Conservation (phyloP, 2,113 vertebrate species). For the Nematolebias whitei region DNA sequence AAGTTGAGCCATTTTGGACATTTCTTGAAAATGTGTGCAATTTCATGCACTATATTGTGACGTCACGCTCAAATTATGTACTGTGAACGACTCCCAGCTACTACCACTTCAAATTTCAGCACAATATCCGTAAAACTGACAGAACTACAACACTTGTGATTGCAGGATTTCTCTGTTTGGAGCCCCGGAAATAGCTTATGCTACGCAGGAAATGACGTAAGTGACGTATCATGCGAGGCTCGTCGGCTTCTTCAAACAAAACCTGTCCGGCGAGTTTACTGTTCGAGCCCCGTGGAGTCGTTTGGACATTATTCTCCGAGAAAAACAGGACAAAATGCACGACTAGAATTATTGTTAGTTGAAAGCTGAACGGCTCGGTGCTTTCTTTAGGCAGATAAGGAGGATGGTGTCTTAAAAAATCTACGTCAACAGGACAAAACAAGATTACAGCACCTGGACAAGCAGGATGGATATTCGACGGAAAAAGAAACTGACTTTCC, state of each 20-base stretch:
- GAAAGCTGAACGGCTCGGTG: not conserved
- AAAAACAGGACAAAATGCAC: not conserved
- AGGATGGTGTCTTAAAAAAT: slow-evolving; percentile 7
- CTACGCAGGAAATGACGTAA: slow-evolving; percentile 47
- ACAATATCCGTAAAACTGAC: too few relatives aligned
- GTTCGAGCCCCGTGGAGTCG: rapidly evolving
- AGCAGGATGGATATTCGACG: slow-evolving; percentile 71
- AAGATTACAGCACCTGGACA: not conserved
- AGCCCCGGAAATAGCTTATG: too few relatives aligned
- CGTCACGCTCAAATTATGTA: too few relatives aligned
- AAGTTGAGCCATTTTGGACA: too few relatives aligned
- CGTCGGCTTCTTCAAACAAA: not conserved
- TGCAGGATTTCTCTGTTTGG: too few relatives aligned
- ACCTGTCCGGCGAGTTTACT: not conserved
- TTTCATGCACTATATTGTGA: too few relatives aligned
- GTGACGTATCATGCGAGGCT: not conserved
- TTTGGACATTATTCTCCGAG: too few relatives aligned
- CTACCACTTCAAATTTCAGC: too few relatives aligned
- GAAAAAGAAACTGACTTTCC: slow-evolving; percentile 78
- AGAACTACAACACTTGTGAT: too few relatives aligned
- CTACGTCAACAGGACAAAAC: not conserved
- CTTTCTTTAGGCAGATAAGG: not conserved
- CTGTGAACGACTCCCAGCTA: too few relatives aligned
- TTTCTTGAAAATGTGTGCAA: too few relatives aligned
- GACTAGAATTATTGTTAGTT: not conserved